Conservation (phyloP, 2,888 invertebrate species). For the Drosophila pseudotakahashii region DNA sequence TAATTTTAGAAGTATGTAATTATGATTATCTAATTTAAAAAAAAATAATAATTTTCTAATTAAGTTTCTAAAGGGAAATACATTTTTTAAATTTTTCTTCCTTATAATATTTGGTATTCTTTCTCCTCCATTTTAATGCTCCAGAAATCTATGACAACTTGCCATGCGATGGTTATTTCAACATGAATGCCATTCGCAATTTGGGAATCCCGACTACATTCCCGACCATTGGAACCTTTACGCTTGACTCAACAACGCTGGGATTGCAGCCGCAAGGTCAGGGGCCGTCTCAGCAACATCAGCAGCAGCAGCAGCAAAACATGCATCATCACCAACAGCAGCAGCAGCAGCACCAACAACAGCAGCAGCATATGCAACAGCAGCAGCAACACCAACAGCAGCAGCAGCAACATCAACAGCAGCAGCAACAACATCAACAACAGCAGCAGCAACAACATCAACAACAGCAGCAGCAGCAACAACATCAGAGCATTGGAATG, state of each 20-base stretch:
- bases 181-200: slow-evolving; percentile 84
- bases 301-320: slow-evolving; percentile 53
- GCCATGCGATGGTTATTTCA: slow-evolving; percentile 83
- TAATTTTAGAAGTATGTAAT: too few relatives aligned
- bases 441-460: slow-evolving; percentile 72
- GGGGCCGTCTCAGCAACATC: slow-evolving; percentile 52
- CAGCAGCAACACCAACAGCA: slow-evolving; percentile 59
- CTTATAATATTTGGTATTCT: too few relatives aligned
- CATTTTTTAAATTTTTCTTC: too few relatives aligned
- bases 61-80: too few relatives aligned
- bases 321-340: slow-evolving; percentile 67
- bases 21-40: too few relatives aligned
- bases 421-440: slow-evolving; percentile 67
- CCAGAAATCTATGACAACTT: slow-evolving; percentile 84
- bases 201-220: slow-evolving; percentile 83
- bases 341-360: slow-evolving; percentile 51
- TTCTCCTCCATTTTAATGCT: slow-evolving; percentile 11
- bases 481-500: slow-evolving; percentile 81
- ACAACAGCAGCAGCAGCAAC: slow-evolving; percentile 66
- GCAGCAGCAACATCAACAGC: slow-evolving; percentile 50
- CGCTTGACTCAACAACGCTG: slow-evolving; percentile 82
- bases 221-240: slow-evolving; percentile 84
- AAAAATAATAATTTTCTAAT: too few relatives aligned
- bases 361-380: slow-evolving; percentile 56
- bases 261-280: slow-evolving; percentile 68